Percentiles rank a stretch among this genome's conserved stretches.
Evolutionary conservation across 2,113 vertebrate genomes (phyloP).

Genomic region (Fregetta grallaria): DNA sequence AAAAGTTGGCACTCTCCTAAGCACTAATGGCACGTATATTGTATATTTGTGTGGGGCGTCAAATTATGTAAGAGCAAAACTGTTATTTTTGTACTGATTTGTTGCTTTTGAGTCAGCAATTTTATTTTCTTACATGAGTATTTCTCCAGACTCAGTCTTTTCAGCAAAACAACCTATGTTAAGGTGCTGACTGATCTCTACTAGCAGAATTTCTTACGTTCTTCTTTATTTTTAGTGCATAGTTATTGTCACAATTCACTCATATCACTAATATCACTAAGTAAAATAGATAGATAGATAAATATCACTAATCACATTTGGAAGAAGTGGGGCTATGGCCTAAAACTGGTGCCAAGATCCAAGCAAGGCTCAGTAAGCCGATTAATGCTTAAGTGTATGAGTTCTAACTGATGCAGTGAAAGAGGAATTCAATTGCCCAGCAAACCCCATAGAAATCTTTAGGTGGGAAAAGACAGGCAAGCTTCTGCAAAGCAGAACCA

Average conservation of each 20-base stretch:
- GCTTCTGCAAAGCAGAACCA: neutral
- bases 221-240: neutral
- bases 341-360: neutral
- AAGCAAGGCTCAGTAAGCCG: neutral
- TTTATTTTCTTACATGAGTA: neutral
- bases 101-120: neutral
- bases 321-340: neutral
- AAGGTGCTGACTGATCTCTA: neutral
- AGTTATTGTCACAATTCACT: neutral
- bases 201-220: neutral
- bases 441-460: neutral
- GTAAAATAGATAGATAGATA: neutral
- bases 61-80: neutral
- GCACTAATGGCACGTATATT: neutral
- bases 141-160: neutral
- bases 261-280: neutral
- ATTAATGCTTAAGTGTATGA: neutral
- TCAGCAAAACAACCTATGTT: neutral
- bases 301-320: neutral
- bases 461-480: neutral
- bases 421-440: neutral
- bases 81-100: neutral
- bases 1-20: neutral
- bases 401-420: neutral
- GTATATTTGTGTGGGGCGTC: neutral